phyloP scores from a whole-genome alignment of 2,888 invertebrate genomes.

The Idaea straminata region DNA sequence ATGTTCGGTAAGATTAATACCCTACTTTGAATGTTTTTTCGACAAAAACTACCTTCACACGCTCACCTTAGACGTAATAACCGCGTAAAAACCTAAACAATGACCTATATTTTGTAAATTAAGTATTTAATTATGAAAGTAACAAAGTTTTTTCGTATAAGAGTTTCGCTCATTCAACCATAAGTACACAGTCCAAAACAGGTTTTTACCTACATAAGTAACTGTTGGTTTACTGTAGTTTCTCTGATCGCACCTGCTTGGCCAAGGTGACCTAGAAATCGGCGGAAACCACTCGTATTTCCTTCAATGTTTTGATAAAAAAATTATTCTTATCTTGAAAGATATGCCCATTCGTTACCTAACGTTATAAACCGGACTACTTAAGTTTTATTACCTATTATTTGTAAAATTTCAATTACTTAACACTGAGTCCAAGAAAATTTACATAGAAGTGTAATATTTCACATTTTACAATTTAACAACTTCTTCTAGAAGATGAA shows the following conservation, averaged over 20 bases:
- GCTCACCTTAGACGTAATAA: not conserved
- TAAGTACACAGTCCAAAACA: constrained; percentile 10
- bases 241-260: constrained; percentile 5
- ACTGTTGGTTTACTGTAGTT: constrained; percentile 18
- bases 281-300: constrained; percentile 3
- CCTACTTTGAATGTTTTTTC: not conserved
- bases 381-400: no score
- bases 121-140: not conserved
- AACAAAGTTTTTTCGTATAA: not conserved
- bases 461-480: no score
- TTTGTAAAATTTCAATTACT: no score
- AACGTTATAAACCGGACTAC: no score
- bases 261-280: constrained; percentile 25
- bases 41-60: not conserved
- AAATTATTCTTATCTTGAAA: not conserved
- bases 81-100: not conserved
- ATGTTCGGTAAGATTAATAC: not conserved
- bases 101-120: not conserved
- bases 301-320: not conserved
- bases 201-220: constrained; percentile 19
- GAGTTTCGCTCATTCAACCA: not conserved
- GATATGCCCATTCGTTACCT: not conserved
- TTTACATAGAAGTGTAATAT: no score
- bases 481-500: no score
- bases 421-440: no score